phyloP scores from a whole-genome alignment of 2,113 vertebrate genomes.

The Nothocercus julius region DNA sequence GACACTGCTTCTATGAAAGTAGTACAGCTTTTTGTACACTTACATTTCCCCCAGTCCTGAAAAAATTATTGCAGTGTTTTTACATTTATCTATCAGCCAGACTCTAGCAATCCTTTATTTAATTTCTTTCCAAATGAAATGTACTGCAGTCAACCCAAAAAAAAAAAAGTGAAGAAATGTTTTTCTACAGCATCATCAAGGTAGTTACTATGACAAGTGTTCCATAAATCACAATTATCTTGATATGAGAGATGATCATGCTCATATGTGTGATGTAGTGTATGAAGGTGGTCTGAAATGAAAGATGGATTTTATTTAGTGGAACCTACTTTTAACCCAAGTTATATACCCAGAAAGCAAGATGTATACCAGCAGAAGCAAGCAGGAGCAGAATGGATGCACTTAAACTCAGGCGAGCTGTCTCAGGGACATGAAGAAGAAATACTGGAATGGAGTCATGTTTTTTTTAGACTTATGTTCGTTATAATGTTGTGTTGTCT shows the following conservation, averaged over 20 bases:
- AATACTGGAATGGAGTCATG: not conserved
- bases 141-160: not conserved
- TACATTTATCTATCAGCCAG: too few relatives aligned
- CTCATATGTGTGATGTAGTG: accelerated
- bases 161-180: not conserved
- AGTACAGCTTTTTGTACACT: not conserved
- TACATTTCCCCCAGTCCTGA: too few relatives aligned
- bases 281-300: not conserved
- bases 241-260: not conserved
- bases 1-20: not conserved
- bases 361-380: not conserved
- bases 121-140: not conserved
- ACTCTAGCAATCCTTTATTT: not conserved
- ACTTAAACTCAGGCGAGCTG: accelerated
- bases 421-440: not conserved
- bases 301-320: not conserved
- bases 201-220: not conserved
- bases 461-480: not conserved
- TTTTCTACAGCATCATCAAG: not conserved
- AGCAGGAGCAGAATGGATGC: not conserved
- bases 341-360: not conserved
- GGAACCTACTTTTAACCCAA: not conserved
- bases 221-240: not conserved
- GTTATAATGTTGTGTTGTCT: not conserved
- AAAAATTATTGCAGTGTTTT: too few relatives aligned